These are phyloP conservation scores for Cheilosia soror DNA, from an alignment of 2,888 invertebrate genomes.

Conservation along the genomic window DNA sequence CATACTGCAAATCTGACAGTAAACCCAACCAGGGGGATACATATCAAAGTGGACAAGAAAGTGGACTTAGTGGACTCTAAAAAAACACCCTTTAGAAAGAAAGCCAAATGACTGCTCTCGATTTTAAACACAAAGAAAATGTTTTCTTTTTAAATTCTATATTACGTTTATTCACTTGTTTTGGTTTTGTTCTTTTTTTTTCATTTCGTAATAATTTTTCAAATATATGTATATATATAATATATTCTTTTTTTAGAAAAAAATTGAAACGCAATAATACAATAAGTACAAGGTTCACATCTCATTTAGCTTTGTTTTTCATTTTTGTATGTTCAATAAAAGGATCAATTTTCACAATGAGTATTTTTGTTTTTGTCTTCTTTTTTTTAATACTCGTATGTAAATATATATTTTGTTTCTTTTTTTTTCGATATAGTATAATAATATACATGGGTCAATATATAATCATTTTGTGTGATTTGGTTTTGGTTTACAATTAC, in stretches of 20 bases:
- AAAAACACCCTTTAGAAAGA: too few species aligned
- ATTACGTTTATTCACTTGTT: conserved; percentile 61
- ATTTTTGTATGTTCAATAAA: conserved; percentile 59
- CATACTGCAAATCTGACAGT: too few species aligned
- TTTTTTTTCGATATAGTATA: conserved; percentile 41
- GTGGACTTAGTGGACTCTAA: too few species aligned
- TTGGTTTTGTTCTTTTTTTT: conserved; percentile 20
- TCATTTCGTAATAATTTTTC: conserved; percentile 48
- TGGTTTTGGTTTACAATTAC: conserved; percentile 38
- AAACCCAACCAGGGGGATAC: too few species aligned
- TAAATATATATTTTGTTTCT: conserved; percentile 25
- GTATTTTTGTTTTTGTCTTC: conserved; percentile 21
- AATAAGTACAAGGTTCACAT: conserved; percentile 70
- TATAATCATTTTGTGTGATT: conserved; percentile 27
- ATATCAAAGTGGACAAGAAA: too few species aligned
- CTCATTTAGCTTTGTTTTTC: conserved; percentile 29
- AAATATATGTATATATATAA: conserved; percentile 62
- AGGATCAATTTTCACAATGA: conserved; percentile 68
- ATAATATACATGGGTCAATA: conserved; percentile 67
- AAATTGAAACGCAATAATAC: conserved; percentile 74
- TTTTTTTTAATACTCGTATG: conserved; percentile 15
- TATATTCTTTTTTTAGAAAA: conserved; percentile 62
- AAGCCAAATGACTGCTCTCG: too few species aligned
- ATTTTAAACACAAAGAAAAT: neutral
- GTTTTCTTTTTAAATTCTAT: conserved; percentile 40